These are phyloP conservation scores for Nerophis lumbriciformis DNA, from an alignment of 2,113 vertebrate species.

Conservation along the genomic window DNA sequence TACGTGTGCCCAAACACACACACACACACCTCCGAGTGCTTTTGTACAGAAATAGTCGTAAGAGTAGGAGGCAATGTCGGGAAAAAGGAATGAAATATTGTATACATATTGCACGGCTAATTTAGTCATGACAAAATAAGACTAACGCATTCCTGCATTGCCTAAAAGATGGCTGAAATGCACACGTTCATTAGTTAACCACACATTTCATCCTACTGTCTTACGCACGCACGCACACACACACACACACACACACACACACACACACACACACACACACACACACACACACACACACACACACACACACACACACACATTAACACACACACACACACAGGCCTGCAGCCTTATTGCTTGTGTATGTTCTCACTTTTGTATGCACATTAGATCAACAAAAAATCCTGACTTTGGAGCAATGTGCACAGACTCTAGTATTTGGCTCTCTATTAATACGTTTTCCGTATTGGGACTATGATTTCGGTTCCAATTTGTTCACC, in stretches of 20 bases:
- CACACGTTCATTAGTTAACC: not conserved
- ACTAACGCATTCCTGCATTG: not conserved
- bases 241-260: not conserved
- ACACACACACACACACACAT: too few relatives aligned
- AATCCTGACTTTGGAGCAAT: too few relatives aligned
- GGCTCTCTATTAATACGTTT: too few relatives aligned
- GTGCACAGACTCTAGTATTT: too few relatives aligned
- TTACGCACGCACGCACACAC: not conserved
- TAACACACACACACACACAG: too few relatives aligned
- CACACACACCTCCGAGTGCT: conserved; percentile 34
- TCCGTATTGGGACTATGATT: too few relatives aligned
- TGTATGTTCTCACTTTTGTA: too few relatives aligned
- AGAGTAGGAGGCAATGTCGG: conserved; percentile 50
- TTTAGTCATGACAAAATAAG: not conserved
- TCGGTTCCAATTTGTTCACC: too few relatives aligned
- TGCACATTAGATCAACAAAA: too few relatives aligned
- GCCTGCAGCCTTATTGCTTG: too few relatives aligned
- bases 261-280: not conserved
- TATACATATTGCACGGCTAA: not conserved
- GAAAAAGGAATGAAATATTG: conserved; percentile 19
- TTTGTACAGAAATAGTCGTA: conserved; percentile 36
- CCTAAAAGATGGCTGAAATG: not conserved
- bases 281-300: too few relatives aligned
- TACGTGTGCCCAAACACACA: not conserved
- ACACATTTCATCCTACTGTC: conserved; percentile 6